A percentile compares a stretch with the other conserved stretches of the same genome.
phyloP scores from a whole-genome alignment of 2,113 vertebrate genomes.

The Tenrec ecaudatus region DNA sequence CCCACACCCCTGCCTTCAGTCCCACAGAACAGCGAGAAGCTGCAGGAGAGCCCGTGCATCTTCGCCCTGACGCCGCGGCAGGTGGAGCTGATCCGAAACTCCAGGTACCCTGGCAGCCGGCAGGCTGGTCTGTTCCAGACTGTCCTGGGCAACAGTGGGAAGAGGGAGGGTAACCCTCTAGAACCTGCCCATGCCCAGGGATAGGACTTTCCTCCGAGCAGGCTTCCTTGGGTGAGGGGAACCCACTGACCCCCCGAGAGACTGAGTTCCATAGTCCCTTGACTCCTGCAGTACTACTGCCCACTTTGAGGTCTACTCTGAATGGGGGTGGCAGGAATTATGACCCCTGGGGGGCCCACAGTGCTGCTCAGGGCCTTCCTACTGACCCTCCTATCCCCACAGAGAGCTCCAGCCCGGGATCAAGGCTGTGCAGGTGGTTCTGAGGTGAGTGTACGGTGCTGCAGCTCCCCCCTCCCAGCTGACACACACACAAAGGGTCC shows the following conservation, averaged over 20 bases:
- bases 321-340: too few species aligned
- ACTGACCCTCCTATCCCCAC: slow-evolving; percentile 3
- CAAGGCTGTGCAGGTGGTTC: slow-evolving; percentile 96
- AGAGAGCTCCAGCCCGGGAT: slow-evolving; percentile 96
- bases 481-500: too few species aligned
- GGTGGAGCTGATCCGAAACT: slow-evolving; percentile 96
- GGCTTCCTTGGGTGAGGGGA: not conserved
- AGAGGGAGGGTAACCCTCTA: not conserved
- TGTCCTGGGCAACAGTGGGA: not conserved
- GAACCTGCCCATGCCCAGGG: not conserved
- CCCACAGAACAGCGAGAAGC: slow-evolving; percentile 96
- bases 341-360: not conserved
- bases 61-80: slow-evolving; percentile 96
- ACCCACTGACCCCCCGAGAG: not conserved
- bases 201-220: not conserved
- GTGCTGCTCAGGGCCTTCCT: not conserved
- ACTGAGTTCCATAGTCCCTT: not conserved
- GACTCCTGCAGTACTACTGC: not conserved
- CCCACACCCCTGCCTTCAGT: slow-evolving; percentile 84
- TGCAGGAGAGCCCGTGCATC: slow-evolving; percentile 97
- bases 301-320: not conserved
- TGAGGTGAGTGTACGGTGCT: slow-evolving; percentile 89
- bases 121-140: not conserved
- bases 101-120: slow-evolving; percentile 88
- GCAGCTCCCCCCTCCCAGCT: not conserved